Conservation (phyloP, 2,113 vertebrate species). For the Murina feae region DNA sequence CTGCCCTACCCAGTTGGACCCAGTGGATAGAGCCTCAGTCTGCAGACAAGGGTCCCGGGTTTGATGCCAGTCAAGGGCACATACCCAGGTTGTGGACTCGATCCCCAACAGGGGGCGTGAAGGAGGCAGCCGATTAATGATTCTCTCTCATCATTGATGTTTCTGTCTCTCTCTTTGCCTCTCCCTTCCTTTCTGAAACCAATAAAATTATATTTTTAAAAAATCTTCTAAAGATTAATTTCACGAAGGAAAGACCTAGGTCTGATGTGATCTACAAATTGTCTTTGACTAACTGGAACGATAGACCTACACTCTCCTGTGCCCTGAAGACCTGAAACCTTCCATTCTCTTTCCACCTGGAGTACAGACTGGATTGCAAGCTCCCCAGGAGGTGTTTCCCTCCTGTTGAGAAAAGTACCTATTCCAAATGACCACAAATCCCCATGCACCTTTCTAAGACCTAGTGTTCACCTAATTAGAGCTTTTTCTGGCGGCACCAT, state of each 20-base stretch:
- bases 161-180: too few species aligned
- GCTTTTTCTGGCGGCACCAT: neutral
- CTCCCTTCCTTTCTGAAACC: too few species aligned
- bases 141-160: too few species aligned
- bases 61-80: too few species aligned
- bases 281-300: neutral
- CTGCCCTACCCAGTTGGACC: too few species aligned
- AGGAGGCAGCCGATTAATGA: too few species aligned
- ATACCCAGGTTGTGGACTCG: too few species aligned
- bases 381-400: neutral
- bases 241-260: neutral
- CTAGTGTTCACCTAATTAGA: slow-evolving; percentile 55
- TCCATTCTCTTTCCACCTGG: neutral
- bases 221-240: neutral
- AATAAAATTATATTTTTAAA: too few species aligned
- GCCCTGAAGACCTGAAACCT: neutral
- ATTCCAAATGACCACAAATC: neutral
- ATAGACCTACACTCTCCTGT: neutral
- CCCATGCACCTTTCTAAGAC: slow-evolving; percentile 36
- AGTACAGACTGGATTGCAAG: neutral
- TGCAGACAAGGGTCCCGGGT: too few species aligned
- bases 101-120: too few species aligned
- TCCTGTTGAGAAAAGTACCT: neutral
- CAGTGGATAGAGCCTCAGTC: too few species aligned
- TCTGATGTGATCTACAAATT: neutral